Percentiles rank a stretch among this genome's conserved stretches.
These are phyloP conservation scores for Micromys minutus DNA, from an alignment of 2,113 vertebrate genomes.

Conservation along the genomic window DNA sequence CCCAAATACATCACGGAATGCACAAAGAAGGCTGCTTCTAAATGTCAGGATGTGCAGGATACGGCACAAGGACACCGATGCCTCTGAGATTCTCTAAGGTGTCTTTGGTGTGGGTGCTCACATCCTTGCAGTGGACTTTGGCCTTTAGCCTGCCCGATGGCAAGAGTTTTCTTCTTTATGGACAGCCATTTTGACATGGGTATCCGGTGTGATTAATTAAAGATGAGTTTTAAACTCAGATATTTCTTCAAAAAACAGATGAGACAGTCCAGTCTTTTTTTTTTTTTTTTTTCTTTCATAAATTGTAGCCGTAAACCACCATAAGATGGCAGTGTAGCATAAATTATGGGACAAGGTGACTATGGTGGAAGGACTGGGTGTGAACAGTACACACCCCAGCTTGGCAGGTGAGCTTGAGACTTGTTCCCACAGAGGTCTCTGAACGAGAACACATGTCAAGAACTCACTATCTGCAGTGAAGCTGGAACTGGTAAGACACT, in stretches of 20 bases:
- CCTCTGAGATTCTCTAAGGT: background rate
- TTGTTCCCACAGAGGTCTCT: constrained; percentile 24
- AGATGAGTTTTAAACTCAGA: constrained; percentile 27
- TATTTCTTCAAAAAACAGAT: constrained; percentile 9
- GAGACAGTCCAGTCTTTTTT: background rate
- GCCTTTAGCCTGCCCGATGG: rapidly evolving
- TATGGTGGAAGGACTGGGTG: background rate
- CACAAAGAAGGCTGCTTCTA: background rate
- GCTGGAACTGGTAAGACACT: constrained; percentile 64
- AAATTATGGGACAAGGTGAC: constrained; percentile 70
- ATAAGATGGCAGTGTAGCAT: constrained; percentile 86
- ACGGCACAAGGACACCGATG: background rate
- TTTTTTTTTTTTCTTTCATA: background rate
- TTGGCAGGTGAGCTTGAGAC: background rate
- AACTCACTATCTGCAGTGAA: background rate
- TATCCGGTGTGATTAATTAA: constrained; percentile 35
- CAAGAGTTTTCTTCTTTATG: constrained; percentile 7
- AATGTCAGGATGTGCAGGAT: background rate
- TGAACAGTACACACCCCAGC: background rate
- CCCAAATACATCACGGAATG: background rate
- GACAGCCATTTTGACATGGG: background rate
- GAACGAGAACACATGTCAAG: constrained; percentile 60
- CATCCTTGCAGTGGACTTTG: background rate
- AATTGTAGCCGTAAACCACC: constrained; percentile 71
- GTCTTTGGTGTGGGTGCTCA: background rate